Conservation (phyloP, 2,797 vertebrate genomes). For the Huso huso region DNA sequence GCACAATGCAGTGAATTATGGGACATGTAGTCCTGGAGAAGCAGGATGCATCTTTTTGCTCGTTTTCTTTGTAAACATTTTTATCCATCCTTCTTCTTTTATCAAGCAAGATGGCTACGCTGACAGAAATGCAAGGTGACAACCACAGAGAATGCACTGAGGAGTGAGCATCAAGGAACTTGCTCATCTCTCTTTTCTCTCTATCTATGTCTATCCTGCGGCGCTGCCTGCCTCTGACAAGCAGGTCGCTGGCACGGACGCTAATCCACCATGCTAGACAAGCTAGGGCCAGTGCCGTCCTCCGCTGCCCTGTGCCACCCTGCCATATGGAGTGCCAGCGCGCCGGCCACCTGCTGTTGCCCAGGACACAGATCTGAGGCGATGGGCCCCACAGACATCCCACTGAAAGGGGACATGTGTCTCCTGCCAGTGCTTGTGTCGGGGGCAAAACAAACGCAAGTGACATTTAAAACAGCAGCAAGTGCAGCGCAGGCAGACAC, state of each 20-base stretch:
- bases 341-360: conserved; percentile 27
- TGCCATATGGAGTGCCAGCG: conserved; percentile 45
- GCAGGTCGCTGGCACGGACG: conserved; percentile 36
- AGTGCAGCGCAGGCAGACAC: conserved; percentile 28
- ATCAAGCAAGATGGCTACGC: neutral
- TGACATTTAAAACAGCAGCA: conserved; percentile 41
- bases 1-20: neutral
- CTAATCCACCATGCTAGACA: conserved; percentile 35
- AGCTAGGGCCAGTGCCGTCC: conserved; percentile 36
- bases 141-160: conserved; percentile 50
- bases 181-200: conserved; percentile 49
- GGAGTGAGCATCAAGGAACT: conserved; percentile 62
- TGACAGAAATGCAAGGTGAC: conserved; percentile 49
- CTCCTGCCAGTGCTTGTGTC: conserved; percentile 43
- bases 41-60: neutral
- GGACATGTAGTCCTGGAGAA: neutral
- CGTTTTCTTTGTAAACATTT: neutral
- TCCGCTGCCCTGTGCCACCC: conserved; percentile 20
- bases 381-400: conserved; percentile 24
- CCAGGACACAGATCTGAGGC: conserved; percentile 6
- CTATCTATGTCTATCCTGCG: conserved; percentile 30
- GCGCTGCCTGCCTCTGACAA: conserved; percentile 40
- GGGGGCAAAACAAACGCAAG: conserved; percentile 30
- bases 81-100: neutral
- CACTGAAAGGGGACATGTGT: conserved; percentile 48